Conservation (phyloP, 2,888 invertebrate genomes). For the Pammene aurita region DNA sequence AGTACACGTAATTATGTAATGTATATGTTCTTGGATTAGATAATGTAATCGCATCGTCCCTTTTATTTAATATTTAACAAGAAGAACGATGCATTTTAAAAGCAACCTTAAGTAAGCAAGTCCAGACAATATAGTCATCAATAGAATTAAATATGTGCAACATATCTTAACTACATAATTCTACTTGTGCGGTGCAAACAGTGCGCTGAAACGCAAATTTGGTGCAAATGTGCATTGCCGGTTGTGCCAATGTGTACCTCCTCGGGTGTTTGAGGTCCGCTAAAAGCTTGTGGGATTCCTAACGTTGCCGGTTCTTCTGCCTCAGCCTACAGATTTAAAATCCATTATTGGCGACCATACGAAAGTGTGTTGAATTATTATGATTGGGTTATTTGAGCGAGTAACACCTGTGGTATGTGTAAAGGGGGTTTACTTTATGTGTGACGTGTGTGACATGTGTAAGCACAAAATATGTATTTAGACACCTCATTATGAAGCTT, state of each 20-base stretch:
- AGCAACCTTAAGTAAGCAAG: neutral
- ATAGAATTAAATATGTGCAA: constrained; percentile 34
- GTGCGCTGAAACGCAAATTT: constrained; percentile 40
- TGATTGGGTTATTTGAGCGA: constrained; percentile 27
- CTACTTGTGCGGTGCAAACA: constrained; percentile 38
- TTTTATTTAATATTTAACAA: neutral
- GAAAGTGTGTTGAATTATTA: constrained; percentile 45
- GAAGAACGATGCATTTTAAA: too few species aligned
- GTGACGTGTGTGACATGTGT: constrained; percentile 36
- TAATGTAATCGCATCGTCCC: too few species aligned
- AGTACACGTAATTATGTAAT: neutral
- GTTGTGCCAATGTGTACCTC: constrained; percentile 71
- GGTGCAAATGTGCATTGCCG: constrained; percentile 43
- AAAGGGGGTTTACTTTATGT: neutral
- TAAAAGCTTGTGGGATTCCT: constrained; percentile 71
- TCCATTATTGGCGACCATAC: constrained; percentile 73
- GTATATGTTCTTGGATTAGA: too few species aligned
- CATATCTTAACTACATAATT: constrained; percentile 29
- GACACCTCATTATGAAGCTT: too few species aligned
- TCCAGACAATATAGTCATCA: constrained; percentile 24
- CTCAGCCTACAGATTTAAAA: constrained; percentile 76
- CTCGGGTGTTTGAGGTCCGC: constrained; percentile 65
- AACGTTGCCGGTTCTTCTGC: constrained; percentile 67
- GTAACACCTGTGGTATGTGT: constrained; percentile 28
- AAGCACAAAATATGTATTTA: too few species aligned